Evolutionary conservation across 2,888 invertebrate genomes (phyloP), one percentile per base, ranked within the genome.

Genomic region (Dryobotodes eremita): DNA sequence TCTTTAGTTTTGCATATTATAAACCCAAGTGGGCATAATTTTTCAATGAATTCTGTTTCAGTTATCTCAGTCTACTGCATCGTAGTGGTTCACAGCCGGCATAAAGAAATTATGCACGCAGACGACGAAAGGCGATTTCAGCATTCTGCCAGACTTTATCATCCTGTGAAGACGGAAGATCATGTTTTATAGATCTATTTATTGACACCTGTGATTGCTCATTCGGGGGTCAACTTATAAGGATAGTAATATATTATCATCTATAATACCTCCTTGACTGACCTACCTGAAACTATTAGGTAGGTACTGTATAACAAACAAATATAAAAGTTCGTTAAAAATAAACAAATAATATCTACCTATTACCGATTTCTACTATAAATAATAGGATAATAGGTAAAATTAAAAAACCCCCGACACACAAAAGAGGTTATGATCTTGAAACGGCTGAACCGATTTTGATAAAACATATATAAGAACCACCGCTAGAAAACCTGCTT

Each of bases 41-140:
- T 59, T 57, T 31, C 55, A 59, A 69, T 31, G 8, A 36, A n/a
- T 66, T 70, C 10, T 75, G 59, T 89, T 91, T 15, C 93, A 96
- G 96, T 93, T 83, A 88, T 96, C 66, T 96, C 96, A 3, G 94
- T 96, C 10, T 96, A 96, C 89, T 95, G 96, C 89, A 96, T 96
- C 62, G 88, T 96, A 74, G 94, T 96, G 72, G 96, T 96, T 2
- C 96, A 96, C 90, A 96, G 97, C 76, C 90, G 96, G 1, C 96
- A 96, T 88, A 96, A 96, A 85, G 92, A 96, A 89, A 95, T 96
- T 3, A 96, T 96, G 96, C 84, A 92, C 61, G 95, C 94, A 59
- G 93, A 95, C 36, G 92, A 95, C 50, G 94, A 94, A 80, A 72
- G 62, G 0, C 87, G 91, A 57, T 95, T 96, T 84, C 94, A 94